phyloP scores from a whole-genome alignment of 2,888 invertebrate species.

The Augochlorella aurata region DNA sequence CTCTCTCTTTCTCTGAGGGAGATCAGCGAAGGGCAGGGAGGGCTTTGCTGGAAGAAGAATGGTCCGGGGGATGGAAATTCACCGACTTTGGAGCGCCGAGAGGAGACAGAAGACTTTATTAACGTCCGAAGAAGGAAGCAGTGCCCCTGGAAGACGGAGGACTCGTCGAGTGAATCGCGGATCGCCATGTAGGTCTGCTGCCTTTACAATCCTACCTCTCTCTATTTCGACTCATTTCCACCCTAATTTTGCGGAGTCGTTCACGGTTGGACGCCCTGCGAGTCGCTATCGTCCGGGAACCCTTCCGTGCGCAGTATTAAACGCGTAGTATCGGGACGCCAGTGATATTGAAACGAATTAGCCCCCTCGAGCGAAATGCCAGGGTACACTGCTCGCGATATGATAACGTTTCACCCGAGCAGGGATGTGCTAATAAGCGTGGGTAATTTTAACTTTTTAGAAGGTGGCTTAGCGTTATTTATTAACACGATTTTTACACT shows the following conservation, averaged over 20 bases:
- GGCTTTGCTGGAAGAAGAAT: slow-evolving; percentile 59
- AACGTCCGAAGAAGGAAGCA: slow-evolving; percentile 53
- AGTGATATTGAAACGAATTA: neutral
- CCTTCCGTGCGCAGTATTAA: slow-evolving; percentile 14
- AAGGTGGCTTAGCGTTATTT: no score
- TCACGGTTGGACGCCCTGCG: slow-evolving; percentile 18
- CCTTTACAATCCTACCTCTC: slow-evolving; percentile 4
- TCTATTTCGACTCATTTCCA: slow-evolving; percentile 32
- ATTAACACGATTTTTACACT: no score
- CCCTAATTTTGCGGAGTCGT: slow-evolving; percentile 12
- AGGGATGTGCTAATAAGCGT: neutral
- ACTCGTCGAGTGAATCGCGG: slow-evolving; percentile 52
- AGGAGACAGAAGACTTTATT: slow-evolving; percentile 65
- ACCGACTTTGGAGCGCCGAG: slow-evolving; percentile 35
- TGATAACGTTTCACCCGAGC: neutral
- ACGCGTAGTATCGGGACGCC: neutral
- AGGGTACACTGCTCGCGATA: neutral
- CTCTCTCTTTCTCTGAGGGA: no score
- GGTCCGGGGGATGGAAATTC: slow-evolving; percentile 63
- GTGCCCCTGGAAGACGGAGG: slow-evolving; percentile 53
- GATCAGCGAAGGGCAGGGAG: slow-evolving; percentile 29
- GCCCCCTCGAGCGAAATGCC: neutral
- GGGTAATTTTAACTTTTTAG: no score
- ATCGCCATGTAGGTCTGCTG: slow-evolving; percentile 44
- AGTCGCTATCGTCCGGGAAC: neutral